A percentile compares a stretch with the other conserved stretches of the same genome.
phyloP scores from a whole-genome alignment of 2,113 vertebrate genomes.

The Pavo muticus region DNA sequence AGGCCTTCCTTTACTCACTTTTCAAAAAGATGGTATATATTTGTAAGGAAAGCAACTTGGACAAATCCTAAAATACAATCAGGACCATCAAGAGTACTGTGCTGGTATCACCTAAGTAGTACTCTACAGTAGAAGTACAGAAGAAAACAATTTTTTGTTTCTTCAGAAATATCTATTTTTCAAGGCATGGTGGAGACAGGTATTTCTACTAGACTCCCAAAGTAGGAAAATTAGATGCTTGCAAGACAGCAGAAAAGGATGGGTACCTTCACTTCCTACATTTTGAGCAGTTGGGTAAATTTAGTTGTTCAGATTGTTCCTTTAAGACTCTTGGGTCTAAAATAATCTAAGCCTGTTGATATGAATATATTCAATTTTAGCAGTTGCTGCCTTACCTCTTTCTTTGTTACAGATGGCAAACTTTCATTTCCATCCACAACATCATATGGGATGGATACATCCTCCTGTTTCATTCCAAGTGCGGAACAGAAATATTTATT shows the following conservation, averaged over 20 bases:
- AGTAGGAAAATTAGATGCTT: background rate
- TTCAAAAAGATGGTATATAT: background rate
- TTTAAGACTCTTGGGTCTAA: conserved; percentile 2
- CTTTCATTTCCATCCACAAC: conserved; percentile 65
- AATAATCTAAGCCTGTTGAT: conserved; percentile 30
- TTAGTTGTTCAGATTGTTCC: background rate
- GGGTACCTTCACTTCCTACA: background rate
- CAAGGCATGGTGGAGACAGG: rapidly evolving
- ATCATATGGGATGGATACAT: conserved; percentile 70
- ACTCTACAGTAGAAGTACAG: background rate
- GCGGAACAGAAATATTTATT: conserved; percentile 70
- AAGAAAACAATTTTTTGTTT: background rate
- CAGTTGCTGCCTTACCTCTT: conserved; percentile 64
- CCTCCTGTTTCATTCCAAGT: conserved; percentile 62
- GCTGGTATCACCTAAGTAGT: background rate
- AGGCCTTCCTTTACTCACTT: background rate
- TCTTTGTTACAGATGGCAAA: conserved; percentile 75
- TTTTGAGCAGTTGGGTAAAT: background rate
- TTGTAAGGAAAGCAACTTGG: background rate
- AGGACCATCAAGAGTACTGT: background rate
- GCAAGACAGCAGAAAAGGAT: background rate
- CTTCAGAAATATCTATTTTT: background rate
- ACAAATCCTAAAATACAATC: background rate
- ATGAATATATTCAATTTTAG: conserved; percentile 18
- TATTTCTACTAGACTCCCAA: background rate